These are phyloP conservation scores for Volucella inanis DNA, from an alignment of 2,888 invertebrate species.

Conservation along the genomic window DNA sequence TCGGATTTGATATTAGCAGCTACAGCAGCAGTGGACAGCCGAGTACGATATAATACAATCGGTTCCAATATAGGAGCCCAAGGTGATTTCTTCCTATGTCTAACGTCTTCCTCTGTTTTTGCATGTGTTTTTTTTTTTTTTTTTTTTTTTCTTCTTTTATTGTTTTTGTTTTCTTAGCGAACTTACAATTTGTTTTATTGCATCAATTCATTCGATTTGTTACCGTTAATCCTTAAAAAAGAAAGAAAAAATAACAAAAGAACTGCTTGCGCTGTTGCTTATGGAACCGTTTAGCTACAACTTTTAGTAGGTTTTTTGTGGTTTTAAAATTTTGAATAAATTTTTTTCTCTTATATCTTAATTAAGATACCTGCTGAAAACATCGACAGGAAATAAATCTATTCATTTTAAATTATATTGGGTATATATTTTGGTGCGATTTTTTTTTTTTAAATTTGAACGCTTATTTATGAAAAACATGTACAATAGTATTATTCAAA, in stretches of 20 bases:
- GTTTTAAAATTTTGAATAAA: slow-evolving; percentile 2
- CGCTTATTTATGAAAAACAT: no score
- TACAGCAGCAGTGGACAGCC: slow-evolving; percentile 89
- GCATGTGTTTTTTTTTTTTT: slow-evolving; percentile 6
- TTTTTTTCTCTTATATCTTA: neutral
- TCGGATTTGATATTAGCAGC: slow-evolving; percentile 90
- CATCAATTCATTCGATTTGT: slow-evolving; percentile 35
- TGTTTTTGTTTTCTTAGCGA: slow-evolving; percentile 5
- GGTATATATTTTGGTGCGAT: no score
- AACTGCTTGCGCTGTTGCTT: slow-evolving; percentile 23
- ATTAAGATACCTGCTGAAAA: slow-evolving; percentile 12
- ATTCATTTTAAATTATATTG: slow-evolving; percentile 43
- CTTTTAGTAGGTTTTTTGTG: slow-evolving; percentile 41
- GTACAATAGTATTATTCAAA: no score
- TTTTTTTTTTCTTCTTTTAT: slow-evolving; percentile 4
- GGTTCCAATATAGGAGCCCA: slow-evolving; percentile 86
- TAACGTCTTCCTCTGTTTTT: slow-evolving; percentile 5
- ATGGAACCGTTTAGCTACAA: slow-evolving; percentile 33
- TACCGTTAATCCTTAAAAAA: slow-evolving; percentile 22
- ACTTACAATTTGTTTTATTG: slow-evolving; percentile 7
- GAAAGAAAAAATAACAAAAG: no score
- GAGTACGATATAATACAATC: slow-evolving; percentile 89
- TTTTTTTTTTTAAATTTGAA: no score
- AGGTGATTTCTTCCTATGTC: slow-evolving; percentile 77
- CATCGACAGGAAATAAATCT: slow-evolving; percentile 11